phyloP scores from a whole-genome alignment of 1,140 invertebrate species.

The Pogonognathellus flavescens region DNA sequence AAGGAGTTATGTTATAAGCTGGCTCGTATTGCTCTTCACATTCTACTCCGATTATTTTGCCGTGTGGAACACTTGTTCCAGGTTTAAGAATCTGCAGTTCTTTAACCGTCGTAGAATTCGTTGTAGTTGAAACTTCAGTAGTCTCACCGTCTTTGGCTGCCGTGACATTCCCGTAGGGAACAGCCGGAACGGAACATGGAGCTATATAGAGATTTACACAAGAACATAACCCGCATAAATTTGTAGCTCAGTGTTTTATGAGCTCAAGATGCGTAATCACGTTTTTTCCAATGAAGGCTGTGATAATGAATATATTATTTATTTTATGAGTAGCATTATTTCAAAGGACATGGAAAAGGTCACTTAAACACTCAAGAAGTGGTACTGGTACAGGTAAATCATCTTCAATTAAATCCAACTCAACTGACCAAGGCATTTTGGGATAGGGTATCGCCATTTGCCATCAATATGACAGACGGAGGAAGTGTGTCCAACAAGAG shows the following conservation, averaged over 20 bases:
- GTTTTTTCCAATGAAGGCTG: background rate
- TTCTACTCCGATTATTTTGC: slow-evolving; percentile 84
- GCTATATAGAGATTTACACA: slow-evolving; percentile 50
- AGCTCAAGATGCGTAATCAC: background rate
- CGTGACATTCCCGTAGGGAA: slow-evolving; percentile 64
- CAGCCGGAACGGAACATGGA: slow-evolving; percentile 62
- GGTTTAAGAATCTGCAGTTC: slow-evolving; percentile 70
- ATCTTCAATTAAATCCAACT: background rate
- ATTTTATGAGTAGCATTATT: slow-evolving; percentile 5
- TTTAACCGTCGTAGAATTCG: slow-evolving; percentile 69
- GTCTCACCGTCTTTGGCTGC: slow-evolving; percentile 10
- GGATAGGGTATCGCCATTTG: slow-evolving; percentile 91
- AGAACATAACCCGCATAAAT: background rate
- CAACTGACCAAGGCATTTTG: slow-evolving; percentile 83
- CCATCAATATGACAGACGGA: slow-evolving; percentile 91
- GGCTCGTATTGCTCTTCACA: slow-evolving; percentile 89
- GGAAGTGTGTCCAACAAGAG: slow-evolving; percentile 88
- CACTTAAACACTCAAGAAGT: slow-evolving; percentile 28
- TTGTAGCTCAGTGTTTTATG: background rate
- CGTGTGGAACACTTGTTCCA: slow-evolving; percentile 82
- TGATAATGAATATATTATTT: background rate
- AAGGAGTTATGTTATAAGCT: slow-evolving; percentile 79
- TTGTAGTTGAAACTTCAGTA: background rate
- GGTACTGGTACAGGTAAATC: background rate
- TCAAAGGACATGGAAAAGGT: slow-evolving; percentile 58